These are phyloP conservation scores for Xestia xanthographa DNA, from an alignment of 2,888 invertebrate species.

Conservation along the genomic window DNA sequence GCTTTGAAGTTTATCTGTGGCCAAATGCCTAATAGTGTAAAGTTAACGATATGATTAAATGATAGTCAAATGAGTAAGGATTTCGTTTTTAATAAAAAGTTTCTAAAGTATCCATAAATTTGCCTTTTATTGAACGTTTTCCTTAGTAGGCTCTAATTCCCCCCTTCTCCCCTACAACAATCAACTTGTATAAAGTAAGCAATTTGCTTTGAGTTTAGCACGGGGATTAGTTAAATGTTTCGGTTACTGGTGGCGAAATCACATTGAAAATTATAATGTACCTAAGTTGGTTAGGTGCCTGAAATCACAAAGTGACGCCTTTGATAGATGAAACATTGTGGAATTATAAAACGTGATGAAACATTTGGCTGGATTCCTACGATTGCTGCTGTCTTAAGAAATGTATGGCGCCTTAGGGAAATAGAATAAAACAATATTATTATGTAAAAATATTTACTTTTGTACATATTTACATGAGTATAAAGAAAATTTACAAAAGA, in stretches of 20 bases:
- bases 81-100: no score
- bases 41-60: no score
- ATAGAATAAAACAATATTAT: constrained; percentile 65
- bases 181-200: constrained; percentile 68
- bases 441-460: constrained; percentile 87
- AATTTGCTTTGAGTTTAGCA: constrained; percentile 71
- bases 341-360: constrained; percentile 66
- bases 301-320: constrained; percentile 73
- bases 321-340: constrained; percentile 67
- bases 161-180: no score
- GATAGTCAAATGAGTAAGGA: no score
- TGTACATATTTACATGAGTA: constrained; percentile 84
- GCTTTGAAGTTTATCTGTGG: no score
- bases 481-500: constrained; percentile 66
- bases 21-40: no score
- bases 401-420: constrained; percentile 13
- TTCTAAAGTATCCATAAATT: no score
- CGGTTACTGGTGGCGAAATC: constrained; percentile 68
- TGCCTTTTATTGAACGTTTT: no score
- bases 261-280: constrained; percentile 74
- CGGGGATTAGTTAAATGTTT: constrained; percentile 70
- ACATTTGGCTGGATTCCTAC: constrained; percentile 45
- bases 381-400: constrained; percentile 27
- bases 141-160: no score
- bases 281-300: constrained; percentile 64